Conservation (phyloP, 2,888 invertebrate species). For the Lottia gigantea region DNA sequence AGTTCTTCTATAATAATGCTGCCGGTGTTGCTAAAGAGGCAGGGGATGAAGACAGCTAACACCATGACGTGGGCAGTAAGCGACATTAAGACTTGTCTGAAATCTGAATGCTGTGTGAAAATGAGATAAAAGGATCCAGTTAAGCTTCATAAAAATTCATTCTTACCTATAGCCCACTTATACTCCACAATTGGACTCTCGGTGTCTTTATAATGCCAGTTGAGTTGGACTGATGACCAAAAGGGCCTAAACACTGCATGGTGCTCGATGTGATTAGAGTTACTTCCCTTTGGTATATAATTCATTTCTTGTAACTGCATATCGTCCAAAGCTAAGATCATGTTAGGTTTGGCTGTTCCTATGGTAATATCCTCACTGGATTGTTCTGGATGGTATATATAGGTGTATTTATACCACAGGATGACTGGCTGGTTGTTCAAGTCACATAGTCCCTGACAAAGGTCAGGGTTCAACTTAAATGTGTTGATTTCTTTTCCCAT, state of each 20-base stretch:
- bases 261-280: background rate
- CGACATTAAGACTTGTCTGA: too few relatives aligned
- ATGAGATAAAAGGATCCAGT: too few relatives aligned
- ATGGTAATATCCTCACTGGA: background rate
- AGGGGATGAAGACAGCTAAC: too few relatives aligned
- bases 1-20: too few relatives aligned
- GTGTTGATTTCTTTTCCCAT: constrained; percentile 24
- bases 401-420: constrained; percentile 24
- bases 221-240: constrained; percentile 27
- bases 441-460: constrained; percentile 25
- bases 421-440: constrained; percentile 20
- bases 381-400: background rate
- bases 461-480: constrained; percentile 26
- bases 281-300: constrained; percentile 13
- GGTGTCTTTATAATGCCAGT: constrained; percentile 28
- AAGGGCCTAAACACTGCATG: constrained; percentile 24
- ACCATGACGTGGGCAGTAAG: too few relatives aligned
- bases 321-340: constrained; percentile 20
- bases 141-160: too few relatives aligned
- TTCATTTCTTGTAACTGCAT: constrained; percentile 13
- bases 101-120: too few relatives aligned
- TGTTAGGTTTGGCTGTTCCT: background rate
- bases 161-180: constrained; percentile 27
- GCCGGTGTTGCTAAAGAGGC: too few relatives aligned
- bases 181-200: constrained; percentile 25